A percentile compares a stretch with the other conserved stretches of the same genome.
phyloP scores from a whole-genome alignment of 2,797 vertebrate genomes.

The Melanotaenia pygmaea region DNA sequence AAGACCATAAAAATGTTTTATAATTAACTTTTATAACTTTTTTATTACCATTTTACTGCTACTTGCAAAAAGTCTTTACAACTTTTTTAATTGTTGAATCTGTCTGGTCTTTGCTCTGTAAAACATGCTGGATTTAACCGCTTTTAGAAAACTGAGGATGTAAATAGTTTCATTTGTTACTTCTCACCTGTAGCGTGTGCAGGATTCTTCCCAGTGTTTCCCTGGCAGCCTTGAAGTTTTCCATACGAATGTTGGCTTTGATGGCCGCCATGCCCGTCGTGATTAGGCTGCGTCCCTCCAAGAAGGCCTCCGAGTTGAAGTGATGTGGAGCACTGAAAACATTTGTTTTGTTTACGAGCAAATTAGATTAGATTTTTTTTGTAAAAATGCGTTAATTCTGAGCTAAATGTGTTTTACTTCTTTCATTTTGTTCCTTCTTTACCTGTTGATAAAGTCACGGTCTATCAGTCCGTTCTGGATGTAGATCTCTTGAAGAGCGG shows the following conservation, averaged over 20 bases:
- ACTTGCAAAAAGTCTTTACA: too few relatives aligned
- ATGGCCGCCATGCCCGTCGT: slow-evolving; percentile 64
- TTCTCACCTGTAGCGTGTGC: slow-evolving; percentile 80
- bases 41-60: too few relatives aligned
- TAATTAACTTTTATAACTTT: neutral
- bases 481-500: slow-evolving; percentile 80
- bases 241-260: slow-evolving; percentile 67
- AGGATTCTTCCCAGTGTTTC: slow-evolving; percentile 77
- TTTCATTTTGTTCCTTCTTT: slow-evolving; percentile 26
- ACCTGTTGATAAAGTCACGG: slow-evolving; percentile 73
- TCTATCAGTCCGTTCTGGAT: slow-evolving; percentile 78
- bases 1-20: neutral
- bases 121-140: too few relatives aligned
- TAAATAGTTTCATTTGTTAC: neutral
- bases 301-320: slow-evolving; percentile 80
- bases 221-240: slow-evolving; percentile 78
- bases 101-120: neutral
- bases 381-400: neutral
- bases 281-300: slow-evolving; percentile 73
- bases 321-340: slow-evolving; percentile 72
- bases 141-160: too few relatives aligned
- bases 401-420: neutral
- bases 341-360: neutral
- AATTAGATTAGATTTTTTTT: neutral
- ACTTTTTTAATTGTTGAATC: neutral